Evolutionary conservation across 2,113 vertebrate species (phyloP).

Genomic region (Benitochromis conjunctus): DNA sequence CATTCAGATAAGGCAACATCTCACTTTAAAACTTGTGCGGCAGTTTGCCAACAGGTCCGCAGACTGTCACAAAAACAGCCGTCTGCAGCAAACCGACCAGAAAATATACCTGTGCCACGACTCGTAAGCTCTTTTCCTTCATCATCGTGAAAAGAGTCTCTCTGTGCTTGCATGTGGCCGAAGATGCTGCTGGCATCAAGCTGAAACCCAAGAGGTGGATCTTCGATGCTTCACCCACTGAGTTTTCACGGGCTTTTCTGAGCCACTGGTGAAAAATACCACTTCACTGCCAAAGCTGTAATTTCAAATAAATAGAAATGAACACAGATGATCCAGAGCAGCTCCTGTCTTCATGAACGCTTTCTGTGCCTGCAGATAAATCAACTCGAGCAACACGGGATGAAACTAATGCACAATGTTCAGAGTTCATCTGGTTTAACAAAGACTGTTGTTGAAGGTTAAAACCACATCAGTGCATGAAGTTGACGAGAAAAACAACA

Average conservation of each 20-base stretch:
- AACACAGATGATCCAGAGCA: neutral
- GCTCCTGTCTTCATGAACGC: neutral
- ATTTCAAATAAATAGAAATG: neutral
- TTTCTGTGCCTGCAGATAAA: neutral
- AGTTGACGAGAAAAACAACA: accelerated
- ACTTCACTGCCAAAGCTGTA: neutral
- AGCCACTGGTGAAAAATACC: neutral
- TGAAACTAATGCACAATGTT: accelerated
- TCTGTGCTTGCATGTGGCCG: no score
- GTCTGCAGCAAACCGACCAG: neutral
- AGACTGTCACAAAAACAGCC: neutral
- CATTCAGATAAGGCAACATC: neutral
- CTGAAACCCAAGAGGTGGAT: neutral
- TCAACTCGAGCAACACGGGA: neutral
- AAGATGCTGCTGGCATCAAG: neutral
- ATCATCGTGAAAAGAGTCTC: accelerated
- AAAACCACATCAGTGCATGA: accelerated
- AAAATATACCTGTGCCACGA: neutral
- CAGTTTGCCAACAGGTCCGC: accelerated
- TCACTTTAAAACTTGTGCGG: neutral
- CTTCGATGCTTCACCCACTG: accelerated
- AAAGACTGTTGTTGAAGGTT: accelerated
- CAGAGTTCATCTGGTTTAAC: neutral
- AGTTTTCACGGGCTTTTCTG: accelerated
- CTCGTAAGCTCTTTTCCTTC: accelerated